Base-by-base conservation (phyloP, 2,888 invertebrate genomes). In the Melanostoma scalare region DNA sequence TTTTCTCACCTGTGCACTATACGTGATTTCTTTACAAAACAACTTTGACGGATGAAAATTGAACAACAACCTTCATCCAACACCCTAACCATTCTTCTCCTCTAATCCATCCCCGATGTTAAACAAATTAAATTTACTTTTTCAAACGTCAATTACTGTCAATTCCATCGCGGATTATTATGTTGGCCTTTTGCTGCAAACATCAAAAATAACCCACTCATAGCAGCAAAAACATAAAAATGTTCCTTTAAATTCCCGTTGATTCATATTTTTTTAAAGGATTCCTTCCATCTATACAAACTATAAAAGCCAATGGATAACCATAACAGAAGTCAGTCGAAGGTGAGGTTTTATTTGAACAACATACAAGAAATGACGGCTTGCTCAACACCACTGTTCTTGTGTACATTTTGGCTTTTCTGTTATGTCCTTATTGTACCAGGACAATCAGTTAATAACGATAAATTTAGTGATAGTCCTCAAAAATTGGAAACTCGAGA, bases 131-230 rank as follows among this genome's bases (percentile, higher is more conserved):
- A 67, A 71, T 84, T 84, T 50, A 71, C 84, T 69, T 79, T 79
- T 75, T 75, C 79, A 84, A 9, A 58, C 69, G 53, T 84, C 84
- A 84, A 84, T 84, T 84, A 84, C 69, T 78, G 82, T 79, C 84
- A 79, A 40, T 40, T 31, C 10, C 9, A 33, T 46, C 10, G 55
- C 20, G 38, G 65, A 58, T 48, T 48, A 50, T 48, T 48, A 20
- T 48, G 3, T 20, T n/a, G 38, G 38, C 38, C 4, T n/a, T 20
- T 0, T 31, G n/a, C 4, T 3, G 35, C n/a, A 20, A n/a, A 10
- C 20, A 20, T 20, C 20, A 20, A 20, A 20, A 20, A 20, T 20
- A 20, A 20, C 20, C 1, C 20, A 20, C 20, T 20, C 20, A 20
- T 20, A 20, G 20, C 0, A 9, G 38, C 2, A 53, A 2, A n/a